These are phyloP conservation scores for Malurus splendens DNA, from an alignment of 2,797 vertebrate genomes.

Conservation along the genomic window DNA sequence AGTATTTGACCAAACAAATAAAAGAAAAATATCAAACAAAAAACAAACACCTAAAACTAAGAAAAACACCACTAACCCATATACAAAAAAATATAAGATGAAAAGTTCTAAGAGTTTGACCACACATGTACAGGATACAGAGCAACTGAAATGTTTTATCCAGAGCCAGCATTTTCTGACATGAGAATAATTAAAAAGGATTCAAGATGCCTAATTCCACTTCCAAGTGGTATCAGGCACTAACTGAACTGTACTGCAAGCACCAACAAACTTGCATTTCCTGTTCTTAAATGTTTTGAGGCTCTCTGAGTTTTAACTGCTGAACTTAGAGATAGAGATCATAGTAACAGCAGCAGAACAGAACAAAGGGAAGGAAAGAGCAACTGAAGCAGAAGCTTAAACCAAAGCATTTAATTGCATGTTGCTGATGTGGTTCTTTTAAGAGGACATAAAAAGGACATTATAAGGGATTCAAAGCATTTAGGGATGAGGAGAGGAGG, in stretches of 20 bases:
- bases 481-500: constrained; percentile 32
- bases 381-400: constrained; percentile 48
- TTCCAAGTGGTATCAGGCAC: constrained; percentile 30
- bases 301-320: not conserved
- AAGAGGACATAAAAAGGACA: not conserved
- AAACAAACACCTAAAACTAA: not conserved
- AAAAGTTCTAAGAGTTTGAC: not conserved
- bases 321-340: constrained; percentile 53
- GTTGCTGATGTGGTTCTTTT: constrained; percentile 2
- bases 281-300: constrained; percentile 44
- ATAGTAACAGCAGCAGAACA: constrained; percentile 24
- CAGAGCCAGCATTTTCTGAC: not conserved
- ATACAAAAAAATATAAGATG: not conserved
- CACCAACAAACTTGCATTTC: constrained; percentile 40
- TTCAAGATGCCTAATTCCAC: not conserved
- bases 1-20: not conserved
- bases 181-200: constrained; percentile 16
- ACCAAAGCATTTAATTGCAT: constrained; percentile 23
- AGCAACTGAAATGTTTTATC: not conserved
- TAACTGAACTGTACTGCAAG: constrained; percentile 12
- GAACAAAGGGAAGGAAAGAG: constrained; percentile 48
- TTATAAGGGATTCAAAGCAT: not conserved
- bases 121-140: not conserved
- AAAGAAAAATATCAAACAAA: not conserved
- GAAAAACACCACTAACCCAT: not conserved